Conservation (phyloP, 2,797 vertebrate species). For the Catamblyrhynchus diadema region DNA sequence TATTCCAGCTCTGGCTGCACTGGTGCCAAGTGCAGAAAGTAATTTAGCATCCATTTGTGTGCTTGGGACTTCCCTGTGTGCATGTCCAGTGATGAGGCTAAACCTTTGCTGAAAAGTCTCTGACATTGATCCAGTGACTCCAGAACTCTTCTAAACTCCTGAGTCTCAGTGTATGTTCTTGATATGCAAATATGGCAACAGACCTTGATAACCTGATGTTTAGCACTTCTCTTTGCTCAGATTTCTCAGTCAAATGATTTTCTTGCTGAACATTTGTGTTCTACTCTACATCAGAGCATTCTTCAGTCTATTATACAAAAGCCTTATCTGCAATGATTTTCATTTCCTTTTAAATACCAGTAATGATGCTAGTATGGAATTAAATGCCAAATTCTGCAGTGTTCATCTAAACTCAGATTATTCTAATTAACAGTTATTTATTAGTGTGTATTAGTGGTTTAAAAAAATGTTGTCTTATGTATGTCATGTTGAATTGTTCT, state of each 20-base stretch:
- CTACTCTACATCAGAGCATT: background rate
- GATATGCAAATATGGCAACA: background rate
- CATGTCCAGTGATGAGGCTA: rapidly evolving
- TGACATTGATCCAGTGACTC: background rate
- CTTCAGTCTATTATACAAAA: background rate
- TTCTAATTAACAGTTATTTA: background rate
- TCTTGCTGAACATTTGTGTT: background rate
- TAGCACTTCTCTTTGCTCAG: background rate
- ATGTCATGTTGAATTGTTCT: background rate
- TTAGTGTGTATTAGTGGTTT: background rate
- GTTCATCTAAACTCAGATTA: background rate
- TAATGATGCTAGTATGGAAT: background rate
- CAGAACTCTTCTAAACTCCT: background rate
- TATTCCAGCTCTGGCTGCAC: background rate
- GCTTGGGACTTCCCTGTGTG: background rate
- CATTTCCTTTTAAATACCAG: background rate
- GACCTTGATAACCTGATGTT: background rate
- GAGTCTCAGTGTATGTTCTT: background rate
- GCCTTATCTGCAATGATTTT: background rate
- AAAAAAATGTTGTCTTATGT: background rate
- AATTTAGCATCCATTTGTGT: background rate
- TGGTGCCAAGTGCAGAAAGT: background rate
- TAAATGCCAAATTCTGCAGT: background rate
- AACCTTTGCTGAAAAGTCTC: background rate
- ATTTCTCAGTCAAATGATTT: background rate